These are phyloP conservation scores for Helicoverpa zea DNA, from an alignment of 1,140 invertebrate species.

Conservation along the genomic window DNA sequence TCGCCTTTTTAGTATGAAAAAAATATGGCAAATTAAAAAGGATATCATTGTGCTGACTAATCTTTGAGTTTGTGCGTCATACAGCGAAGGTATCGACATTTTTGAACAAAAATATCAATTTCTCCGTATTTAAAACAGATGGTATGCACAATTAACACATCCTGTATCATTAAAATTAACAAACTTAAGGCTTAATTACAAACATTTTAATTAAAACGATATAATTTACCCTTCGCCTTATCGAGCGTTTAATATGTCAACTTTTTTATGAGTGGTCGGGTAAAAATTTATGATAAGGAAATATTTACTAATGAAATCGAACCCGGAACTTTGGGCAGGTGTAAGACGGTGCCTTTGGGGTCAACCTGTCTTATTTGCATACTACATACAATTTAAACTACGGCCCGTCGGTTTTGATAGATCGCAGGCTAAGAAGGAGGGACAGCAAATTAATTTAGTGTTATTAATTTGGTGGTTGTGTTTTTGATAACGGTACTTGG, in stretches of 20 bases:
- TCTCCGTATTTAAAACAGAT: too few species aligned
- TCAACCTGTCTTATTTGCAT: constrained; percentile 41
- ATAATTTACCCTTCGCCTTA: constrained; percentile 20
- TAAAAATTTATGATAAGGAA: constrained; percentile 14
- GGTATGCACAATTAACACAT: not conserved
- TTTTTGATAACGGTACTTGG: constrained; percentile 11
- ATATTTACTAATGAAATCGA: constrained; percentile 28
- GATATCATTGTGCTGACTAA: too few species aligned
- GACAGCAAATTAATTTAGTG: constrained; percentile 38
- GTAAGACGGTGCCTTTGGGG: not conserved
- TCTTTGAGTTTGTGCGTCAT: too few species aligned
- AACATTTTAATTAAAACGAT: constrained; percentile 24
- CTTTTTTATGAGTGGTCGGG: constrained; percentile 14
- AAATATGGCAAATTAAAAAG: too few species aligned
- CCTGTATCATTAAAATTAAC: constrained; percentile 19
- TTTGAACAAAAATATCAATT: too few species aligned
- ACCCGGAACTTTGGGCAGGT: constrained; percentile 39
- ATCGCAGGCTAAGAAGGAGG: constrained; percentile 15
- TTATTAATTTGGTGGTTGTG: constrained; percentile 25
- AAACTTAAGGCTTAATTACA: constrained; percentile 1
- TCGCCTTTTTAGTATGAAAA: too few species aligned
- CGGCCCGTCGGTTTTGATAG: constrained; percentile 37
- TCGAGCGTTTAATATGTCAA: constrained; percentile 25
- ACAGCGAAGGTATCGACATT: too few species aligned
- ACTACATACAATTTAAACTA: constrained; percentile 44